Conservation (phyloP, 2,888 invertebrate genomes). For the Nephrotoma appendiculata region DNA sequence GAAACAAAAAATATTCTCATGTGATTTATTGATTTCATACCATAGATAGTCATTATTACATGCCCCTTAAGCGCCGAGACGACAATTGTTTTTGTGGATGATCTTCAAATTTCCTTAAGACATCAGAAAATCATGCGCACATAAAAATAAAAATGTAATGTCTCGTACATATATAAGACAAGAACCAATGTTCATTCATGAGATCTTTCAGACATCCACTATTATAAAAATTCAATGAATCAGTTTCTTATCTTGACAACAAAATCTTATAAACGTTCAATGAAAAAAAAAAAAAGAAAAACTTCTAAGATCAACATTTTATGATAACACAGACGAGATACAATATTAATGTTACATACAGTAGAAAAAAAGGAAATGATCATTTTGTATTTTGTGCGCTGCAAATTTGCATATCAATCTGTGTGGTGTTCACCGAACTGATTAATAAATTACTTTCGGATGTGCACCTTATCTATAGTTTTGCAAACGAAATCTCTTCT, state of each 20-base stretch:
- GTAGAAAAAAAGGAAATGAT: background rate
- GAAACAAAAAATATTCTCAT: background rate
- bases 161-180: background rate
- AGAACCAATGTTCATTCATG: background rate
- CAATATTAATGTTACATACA: background rate
- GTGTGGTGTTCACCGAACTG: conserved; percentile 16
- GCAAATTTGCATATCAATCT: conserved; percentile 17
- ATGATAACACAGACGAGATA: background rate
- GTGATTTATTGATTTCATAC: background rate
- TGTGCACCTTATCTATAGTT: background rate
- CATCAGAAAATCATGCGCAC: background rate
- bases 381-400: background rate
- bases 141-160: background rate
- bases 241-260: conserved; percentile 1
- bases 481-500: background rate
- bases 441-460: conserved; percentile 4
- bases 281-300: background rate
- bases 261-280: conserved; percentile 1
- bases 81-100: background rate
- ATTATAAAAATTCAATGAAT: conserved; percentile 4
- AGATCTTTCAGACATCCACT: background rate
- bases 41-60: background rate
- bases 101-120: background rate
- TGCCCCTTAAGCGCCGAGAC: background rate
- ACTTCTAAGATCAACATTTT: background rate